Percentiles rank a stretch among this genome's conserved stretches.
phyloP scores from a whole-genome alignment of 2,797 vertebrate genomes.

The Sebastes reedi region DNA sequence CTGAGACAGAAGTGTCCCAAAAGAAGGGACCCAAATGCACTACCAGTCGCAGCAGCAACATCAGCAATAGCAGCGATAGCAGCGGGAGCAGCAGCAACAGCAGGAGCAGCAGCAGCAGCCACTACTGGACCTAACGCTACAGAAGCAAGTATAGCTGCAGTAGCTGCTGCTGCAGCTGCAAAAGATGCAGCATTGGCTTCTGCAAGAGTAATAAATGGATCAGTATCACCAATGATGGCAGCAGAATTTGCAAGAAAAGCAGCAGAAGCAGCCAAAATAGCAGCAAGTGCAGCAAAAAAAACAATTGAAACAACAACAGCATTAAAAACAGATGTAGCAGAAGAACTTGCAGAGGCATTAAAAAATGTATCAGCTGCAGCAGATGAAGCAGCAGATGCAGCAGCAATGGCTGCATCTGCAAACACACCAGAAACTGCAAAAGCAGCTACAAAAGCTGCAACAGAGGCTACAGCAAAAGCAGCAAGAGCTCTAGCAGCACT shows the following conservation, averaged over 20 bases:
- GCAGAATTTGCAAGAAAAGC: neutral
- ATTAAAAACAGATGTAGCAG: neutral
- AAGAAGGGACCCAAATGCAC: neutral
- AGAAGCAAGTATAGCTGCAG: neutral
- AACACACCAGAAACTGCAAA: neutral
- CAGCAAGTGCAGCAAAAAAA: neutral
- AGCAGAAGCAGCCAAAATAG: neutral
- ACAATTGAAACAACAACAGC: neutral
- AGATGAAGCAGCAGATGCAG: neutral
- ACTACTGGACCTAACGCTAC: rapidly evolving
- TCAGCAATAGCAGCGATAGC: neutral
- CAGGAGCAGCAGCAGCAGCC: neutral
- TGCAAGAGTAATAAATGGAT: neutral
- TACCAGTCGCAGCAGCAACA: neutral
- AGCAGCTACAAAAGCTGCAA: neutral
- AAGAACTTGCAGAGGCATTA: neutral
- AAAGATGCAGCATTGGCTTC: neutral
- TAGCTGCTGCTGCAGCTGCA: neutral
- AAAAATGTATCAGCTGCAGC: neutral
- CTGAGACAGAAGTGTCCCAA: constrained; percentile 2
- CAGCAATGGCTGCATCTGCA: neutral
- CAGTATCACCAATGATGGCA: rapidly evolving
- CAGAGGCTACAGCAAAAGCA: neutral
- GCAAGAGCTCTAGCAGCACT: neutral
- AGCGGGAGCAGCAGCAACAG: neutral